Percentiles rank a stretch among this genome's conserved stretches.
Evolutionary conservation across 2,888 invertebrate species (phyloP).

Genomic region (Rhagophthalmus giganteus): DNA sequence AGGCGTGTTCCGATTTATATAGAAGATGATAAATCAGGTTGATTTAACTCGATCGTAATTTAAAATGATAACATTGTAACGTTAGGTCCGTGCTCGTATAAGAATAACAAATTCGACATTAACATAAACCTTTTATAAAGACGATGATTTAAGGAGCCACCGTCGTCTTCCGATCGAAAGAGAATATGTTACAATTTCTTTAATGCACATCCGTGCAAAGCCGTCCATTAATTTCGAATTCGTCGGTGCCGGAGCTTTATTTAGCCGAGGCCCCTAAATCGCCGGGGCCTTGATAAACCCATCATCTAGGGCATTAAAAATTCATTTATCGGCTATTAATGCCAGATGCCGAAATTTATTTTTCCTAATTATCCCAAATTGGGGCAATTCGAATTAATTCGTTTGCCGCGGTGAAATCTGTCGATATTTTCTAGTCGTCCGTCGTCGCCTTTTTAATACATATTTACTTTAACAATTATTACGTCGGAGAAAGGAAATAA

Average conservation of each 20-base stretch:
- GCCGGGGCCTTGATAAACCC: too few species aligned
- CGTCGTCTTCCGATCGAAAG: neutral
- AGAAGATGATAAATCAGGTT: constrained; percentile 10
- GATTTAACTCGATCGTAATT: constrained; percentile 15
- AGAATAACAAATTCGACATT: neutral
- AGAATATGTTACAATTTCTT: neutral
- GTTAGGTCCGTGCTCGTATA: neutral
- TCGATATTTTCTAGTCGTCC: too few species aligned
- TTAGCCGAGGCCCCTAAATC: neutral
- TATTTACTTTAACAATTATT: too few species aligned
- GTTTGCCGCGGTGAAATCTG: too few species aligned
- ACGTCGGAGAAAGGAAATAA: too few species aligned
- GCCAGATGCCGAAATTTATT: too few species aligned
- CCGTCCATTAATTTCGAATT: neutral
- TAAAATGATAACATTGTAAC: constrained; percentile 6
- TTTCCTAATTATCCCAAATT: too few species aligned
- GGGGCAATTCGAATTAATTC: too few species aligned
- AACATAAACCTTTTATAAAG: neutral
- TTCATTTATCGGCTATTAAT: too few species aligned
- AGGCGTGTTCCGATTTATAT: constrained; percentile 17
- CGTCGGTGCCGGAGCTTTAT: neutral
- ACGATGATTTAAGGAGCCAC: neutral
- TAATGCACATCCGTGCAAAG: neutral
- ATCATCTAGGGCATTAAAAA: too few species aligned
- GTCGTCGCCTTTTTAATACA: too few species aligned